These are phyloP conservation scores for Spilogale gracilis DNA, from an alignment of 2,113 vertebrate species.

Conservation along the genomic window DNA sequence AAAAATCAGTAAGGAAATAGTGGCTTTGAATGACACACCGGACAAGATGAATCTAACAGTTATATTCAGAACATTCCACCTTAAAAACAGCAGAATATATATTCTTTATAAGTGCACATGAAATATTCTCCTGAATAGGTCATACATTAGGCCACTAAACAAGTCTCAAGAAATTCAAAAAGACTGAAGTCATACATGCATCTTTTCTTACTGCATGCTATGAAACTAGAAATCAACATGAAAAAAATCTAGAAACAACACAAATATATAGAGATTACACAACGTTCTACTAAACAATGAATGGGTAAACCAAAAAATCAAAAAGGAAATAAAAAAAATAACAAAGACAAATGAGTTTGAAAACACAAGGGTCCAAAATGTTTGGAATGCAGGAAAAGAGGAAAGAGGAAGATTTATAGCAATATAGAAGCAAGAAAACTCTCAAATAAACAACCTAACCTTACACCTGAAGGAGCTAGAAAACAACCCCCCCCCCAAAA, in stretches of 20 bases:
- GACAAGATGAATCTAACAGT: not conserved
- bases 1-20: not conserved
- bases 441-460: not conserved
- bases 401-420: not conserved
- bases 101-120: not conserved
- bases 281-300: not conserved
- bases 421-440: not conserved
- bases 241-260: not conserved
- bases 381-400: not conserved
- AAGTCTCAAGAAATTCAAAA: not conserved
- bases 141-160: not conserved
- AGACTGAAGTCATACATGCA: not conserved
- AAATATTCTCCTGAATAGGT: not conserved
- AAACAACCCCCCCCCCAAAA: not conserved
- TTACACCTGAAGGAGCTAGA: not conserved
- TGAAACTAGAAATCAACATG: not conserved
- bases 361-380: not conserved
- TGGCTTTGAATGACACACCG: not conserved
- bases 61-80: not conserved
- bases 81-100: not conserved
- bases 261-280: not conserved
- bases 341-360: not conserved
- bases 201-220: not conserved
- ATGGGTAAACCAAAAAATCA: not conserved
- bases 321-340: not conserved